These are phyloP conservation scores for Loriculus beryllinus DNA, from an alignment of 2,797 vertebrate species.

Conservation along the genomic window DNA sequence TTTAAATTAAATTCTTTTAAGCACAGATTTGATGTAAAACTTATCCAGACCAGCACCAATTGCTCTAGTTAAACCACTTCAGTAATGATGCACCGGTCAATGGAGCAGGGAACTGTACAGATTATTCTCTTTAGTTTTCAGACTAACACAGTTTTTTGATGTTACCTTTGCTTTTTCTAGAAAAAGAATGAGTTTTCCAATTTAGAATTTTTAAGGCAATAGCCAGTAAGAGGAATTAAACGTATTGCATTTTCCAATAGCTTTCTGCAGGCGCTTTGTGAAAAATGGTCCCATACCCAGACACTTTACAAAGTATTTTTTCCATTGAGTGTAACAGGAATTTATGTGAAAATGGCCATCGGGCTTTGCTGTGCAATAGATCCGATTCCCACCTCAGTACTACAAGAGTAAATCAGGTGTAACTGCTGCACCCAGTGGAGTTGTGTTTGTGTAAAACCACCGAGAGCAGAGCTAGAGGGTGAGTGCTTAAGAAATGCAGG, in stretches of 20 bases:
- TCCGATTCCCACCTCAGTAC: neutral
- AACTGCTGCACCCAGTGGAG: neutral
- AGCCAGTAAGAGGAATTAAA: neutral
- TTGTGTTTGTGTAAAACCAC: neutral
- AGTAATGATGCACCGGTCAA: neutral
- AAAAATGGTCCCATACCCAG: fast-evolving
- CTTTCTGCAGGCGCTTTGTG: neutral
- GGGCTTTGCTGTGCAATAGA: neutral
- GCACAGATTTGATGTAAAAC: neutral
- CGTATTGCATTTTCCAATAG: neutral
- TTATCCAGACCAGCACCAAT: neutral
- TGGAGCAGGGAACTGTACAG: neutral
- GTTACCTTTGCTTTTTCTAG: neutral
- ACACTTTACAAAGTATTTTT: neutral
- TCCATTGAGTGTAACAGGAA: neutral
- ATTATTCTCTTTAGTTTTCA: neutral
- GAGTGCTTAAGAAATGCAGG: neutral
- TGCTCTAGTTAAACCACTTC: neutral
- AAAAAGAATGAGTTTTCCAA: neutral
- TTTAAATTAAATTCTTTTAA: neutral
- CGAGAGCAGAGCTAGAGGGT: neutral
- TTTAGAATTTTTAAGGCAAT: neutral
- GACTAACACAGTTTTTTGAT: neutral
- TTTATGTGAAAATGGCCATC: neutral
- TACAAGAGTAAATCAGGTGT: neutral